Evolutionary conservation across 2,797 vertebrate genomes (phyloP).

Genomic region (Sparus aurata): DNA sequence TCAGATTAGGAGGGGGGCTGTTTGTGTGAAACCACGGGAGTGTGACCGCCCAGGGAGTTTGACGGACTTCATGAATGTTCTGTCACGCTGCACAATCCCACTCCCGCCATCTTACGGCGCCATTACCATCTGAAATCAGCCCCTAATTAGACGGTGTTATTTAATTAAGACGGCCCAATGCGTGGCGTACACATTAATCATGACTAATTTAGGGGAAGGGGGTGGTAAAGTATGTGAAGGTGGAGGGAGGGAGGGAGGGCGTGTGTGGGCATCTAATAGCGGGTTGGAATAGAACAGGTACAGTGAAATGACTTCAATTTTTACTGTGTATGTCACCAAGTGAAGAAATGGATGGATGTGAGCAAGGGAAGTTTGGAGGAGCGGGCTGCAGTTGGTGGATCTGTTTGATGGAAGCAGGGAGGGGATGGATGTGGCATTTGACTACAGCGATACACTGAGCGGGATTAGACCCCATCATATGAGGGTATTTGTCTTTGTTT

Average conservation of each 20-base stretch:
- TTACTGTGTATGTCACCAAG: constrained; percentile 15
- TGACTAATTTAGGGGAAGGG: constrained; percentile 82
- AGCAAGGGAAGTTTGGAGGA: neutral
- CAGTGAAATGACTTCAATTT: constrained; percentile 46
- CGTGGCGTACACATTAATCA: constrained; percentile 89
- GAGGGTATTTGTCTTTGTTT: constrained; percentile 71
- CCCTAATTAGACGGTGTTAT: constrained; percentile 91
- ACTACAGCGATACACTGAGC: constrained; percentile 64
- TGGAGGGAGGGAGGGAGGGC: constrained; percentile 35
- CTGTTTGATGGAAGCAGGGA: constrained; percentile 35
- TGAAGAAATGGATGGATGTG: constrained; percentile 30
- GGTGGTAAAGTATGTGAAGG: constrained; percentile 49
- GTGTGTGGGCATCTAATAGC: constrained; percentile 17
- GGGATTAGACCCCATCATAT: constrained; percentile 75
- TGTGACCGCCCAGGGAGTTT: constrained; percentile 76
- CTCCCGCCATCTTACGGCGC: constrained; percentile 76
- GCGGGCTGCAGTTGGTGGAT: constrained; percentile 33
- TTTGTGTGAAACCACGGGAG: constrained; percentile 74
- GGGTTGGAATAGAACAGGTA: constrained; percentile 76
- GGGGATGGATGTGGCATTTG: constrained; percentile 63
- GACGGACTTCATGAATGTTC: constrained; percentile 68
- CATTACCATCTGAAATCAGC: constrained; percentile 88
- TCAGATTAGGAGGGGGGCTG: constrained; percentile 75
- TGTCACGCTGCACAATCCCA: constrained; percentile 65
- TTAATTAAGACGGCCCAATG: constrained; percentile 91